Evolutionary conservation across 2,888 invertebrate species (phyloP).

Genomic region (Eugnorisma glareosa): DNA sequence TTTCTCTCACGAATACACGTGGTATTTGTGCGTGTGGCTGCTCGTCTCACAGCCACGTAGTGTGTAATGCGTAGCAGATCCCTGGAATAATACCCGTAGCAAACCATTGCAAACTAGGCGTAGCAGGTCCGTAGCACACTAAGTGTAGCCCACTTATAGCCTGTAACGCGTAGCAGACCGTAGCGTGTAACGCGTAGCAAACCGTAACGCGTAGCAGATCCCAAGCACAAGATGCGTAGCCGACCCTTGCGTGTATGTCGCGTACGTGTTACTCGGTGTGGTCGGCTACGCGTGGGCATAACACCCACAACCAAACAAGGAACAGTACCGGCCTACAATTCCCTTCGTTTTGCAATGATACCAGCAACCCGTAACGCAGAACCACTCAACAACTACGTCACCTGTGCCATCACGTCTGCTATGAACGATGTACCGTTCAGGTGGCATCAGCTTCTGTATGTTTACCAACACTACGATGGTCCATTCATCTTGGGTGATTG

Average conservation of each 20-base stretch:
- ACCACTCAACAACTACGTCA: background rate
- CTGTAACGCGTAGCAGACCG: background rate
- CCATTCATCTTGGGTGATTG: slow-evolving; percentile 27
- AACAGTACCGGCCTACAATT: background rate
- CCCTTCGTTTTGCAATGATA: background rate
- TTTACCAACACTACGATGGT: slow-evolving; percentile 32
- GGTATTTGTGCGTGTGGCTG: background rate
- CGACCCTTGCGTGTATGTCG: background rate
- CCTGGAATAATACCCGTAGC: background rate
- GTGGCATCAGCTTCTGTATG: slow-evolving; percentile 16
- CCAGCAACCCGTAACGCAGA: background rate
- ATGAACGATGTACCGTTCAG: slow-evolving; percentile 3
- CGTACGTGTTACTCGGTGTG: background rate
- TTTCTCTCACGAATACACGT: slow-evolving; percentile 14
- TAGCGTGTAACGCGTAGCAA: background rate
- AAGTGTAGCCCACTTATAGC: background rate
- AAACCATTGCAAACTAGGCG: background rate
- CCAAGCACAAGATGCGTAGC: background rate
- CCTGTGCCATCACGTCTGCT: background rate
- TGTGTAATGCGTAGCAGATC: background rate
- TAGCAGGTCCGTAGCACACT: background rate
- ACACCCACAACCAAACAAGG: background rate
- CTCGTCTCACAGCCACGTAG: background rate
- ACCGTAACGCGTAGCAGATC: background rate
- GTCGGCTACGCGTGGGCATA: background rate